phyloP scores from a whole-genome alignment of 1,140 invertebrate genomes.

The Dendrolimus punctatus region DNA sequence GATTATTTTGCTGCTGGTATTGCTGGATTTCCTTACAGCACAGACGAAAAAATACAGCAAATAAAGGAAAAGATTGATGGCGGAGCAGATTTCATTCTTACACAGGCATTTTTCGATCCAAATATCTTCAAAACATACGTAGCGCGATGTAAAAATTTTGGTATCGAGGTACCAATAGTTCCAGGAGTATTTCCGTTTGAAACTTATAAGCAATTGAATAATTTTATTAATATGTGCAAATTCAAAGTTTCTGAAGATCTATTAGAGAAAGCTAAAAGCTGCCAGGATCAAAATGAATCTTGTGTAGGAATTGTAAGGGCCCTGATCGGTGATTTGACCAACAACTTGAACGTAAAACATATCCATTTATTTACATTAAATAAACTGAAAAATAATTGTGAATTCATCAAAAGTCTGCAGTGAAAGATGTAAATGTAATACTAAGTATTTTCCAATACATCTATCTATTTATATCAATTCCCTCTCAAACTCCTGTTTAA shows the following conservation, averaged over 20 bases:
- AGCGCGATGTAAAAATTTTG: slow-evolving; percentile 32
- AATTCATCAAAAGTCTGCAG: slow-evolving; percentile 22
- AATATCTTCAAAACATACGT: slow-evolving; percentile 32
- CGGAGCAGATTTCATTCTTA: slow-evolving; percentile 60
- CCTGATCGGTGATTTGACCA: slow-evolving; percentile 24
- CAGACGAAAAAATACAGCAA: slow-evolving; percentile 30
- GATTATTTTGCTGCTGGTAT: slow-evolving; percentile 62
- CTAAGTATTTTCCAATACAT: no score
- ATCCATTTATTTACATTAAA: slow-evolving; percentile 55
- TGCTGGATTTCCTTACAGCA: slow-evolving; percentile 41
- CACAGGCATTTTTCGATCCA: slow-evolving; percentile 58
- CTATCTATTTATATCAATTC: no score
- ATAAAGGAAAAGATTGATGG: slow-evolving; percentile 49
- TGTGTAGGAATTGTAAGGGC: slow-evolving; percentile 28
- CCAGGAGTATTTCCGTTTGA: slow-evolving; percentile 56
- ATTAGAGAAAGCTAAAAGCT: slow-evolving; percentile 18
- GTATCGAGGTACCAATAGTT: slow-evolving; percentile 42
- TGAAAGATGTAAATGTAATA: not conserved
- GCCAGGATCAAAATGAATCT: slow-evolving; percentile 7
- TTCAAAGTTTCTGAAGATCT: slow-evolving; percentile 30
- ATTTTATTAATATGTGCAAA: slow-evolving; percentile 43
- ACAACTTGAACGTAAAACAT: slow-evolving; percentile 23
- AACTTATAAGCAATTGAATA: slow-evolving; percentile 28
- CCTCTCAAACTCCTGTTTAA: no score
- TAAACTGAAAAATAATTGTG: slow-evolving; percentile 28